These are phyloP conservation scores for Sycophaga agraensis DNA, from an alignment of 1,140 invertebrate species.

Conservation along the genomic window DNA sequence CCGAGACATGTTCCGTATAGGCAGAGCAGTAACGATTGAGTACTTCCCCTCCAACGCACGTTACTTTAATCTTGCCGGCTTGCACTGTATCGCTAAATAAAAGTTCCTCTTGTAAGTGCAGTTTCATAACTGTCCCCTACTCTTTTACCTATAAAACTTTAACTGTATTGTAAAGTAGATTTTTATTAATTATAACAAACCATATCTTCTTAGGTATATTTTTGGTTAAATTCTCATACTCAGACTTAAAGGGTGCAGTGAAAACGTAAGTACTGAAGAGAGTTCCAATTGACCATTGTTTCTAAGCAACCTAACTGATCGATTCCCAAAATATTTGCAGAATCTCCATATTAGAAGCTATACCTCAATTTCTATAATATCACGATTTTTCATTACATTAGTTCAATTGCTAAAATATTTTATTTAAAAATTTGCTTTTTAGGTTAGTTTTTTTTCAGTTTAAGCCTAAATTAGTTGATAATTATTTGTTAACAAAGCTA, in stretches of 20 bases:
- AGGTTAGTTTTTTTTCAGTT: constrained; percentile 17
- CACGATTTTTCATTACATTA: background rate
- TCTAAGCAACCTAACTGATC: constrained; percentile 26
- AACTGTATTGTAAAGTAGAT: too few species aligned
- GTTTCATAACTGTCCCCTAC: too few species aligned
- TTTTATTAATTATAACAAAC: background rate
- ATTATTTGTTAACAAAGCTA: too few species aligned
- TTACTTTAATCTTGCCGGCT: too few species aligned
- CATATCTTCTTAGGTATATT: background rate
- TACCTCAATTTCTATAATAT: background rate
- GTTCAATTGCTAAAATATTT: background rate
- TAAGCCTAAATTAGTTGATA: too few species aligned
- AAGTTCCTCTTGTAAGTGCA: too few species aligned
- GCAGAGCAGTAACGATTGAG: too few species aligned
- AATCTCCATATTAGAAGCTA: background rate
- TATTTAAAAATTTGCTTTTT: background rate
- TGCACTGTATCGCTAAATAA: too few species aligned
- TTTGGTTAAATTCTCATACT: background rate
- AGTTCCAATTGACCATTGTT: constrained; percentile 24
- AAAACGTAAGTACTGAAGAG: constrained; percentile 26
- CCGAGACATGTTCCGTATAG: too few species aligned
- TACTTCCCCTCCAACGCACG: too few species aligned
- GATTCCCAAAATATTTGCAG: background rate
- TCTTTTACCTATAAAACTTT: too few species aligned
- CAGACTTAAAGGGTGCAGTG: background rate